Evolutionary conservation across 2,888 invertebrate genomes (phyloP), one percentile per base, ranked within the genome.

Genomic region (Venusia cambrica): DNA sequence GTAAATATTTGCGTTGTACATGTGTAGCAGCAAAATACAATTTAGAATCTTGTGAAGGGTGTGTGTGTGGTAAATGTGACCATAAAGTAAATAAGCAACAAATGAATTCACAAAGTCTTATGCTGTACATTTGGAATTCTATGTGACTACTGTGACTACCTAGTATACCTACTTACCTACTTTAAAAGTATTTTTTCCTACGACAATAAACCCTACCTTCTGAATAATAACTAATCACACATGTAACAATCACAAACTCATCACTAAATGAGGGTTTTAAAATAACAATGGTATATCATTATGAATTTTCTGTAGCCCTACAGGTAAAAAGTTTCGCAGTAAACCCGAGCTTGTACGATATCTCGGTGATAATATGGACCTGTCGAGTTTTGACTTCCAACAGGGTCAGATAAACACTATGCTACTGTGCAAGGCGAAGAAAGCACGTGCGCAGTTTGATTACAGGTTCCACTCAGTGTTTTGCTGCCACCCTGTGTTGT

Each of bases 331-430:
- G 88, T 91, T 94, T 74, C 90, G 93, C 75, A 94, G 92, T 85
- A 95, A 95, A 80, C 92, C 93, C 47, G 93, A 94, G 83, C 88
- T 95, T 74, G 92, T 92, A 55, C 90, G 93, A 60, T 91, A 91
- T 78, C 89, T 94, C 53, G 94, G 93, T 69, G 92, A 93, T 76
- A 88, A 90, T 66, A 90, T 93, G 83, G 95, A 95, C 87, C 89
- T 94, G 60, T 91, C 93, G 58, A 91, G 92, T 69, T 94, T 95
- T 88, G 95, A 95, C 89, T 95, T 92, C 79, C 91, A 92, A 67
- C 91, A 92, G 64, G 95, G 94, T 63, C 93, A 93, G 85, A 90
- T 93, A 72, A 92, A 92, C 81, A 89, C 89, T 60, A 88, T 90
- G 75, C 87, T 91, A 65, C 87, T 91, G 70, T 89, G 92, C 76